Conservation (phyloP, 2,113 vertebrate species). For the Sprattus sprattus region DNA sequence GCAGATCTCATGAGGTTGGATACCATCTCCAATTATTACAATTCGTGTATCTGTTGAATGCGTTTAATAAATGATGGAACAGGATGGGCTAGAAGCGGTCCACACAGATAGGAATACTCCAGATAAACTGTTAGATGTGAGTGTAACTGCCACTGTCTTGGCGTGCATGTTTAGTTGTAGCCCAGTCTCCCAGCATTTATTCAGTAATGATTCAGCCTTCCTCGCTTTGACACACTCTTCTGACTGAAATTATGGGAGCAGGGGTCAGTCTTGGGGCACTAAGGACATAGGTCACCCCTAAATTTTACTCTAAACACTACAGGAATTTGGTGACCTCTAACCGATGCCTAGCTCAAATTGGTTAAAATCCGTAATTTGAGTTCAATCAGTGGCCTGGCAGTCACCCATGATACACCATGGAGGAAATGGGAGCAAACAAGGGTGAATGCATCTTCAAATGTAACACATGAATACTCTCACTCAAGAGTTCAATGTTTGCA, state of each 20-base stretch:
- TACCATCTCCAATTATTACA: background rate
- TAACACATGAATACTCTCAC: background rate
- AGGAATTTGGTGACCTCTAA: background rate
- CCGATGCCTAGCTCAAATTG: background rate
- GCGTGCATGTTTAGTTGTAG: background rate
- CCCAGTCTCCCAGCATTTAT: background rate
- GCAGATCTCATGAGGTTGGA: background rate
- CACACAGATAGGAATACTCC: background rate
- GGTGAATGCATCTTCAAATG: background rate
- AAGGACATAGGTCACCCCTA: background rate
- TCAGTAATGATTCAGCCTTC: background rate
- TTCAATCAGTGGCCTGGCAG: background rate
- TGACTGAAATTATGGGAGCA: background rate
- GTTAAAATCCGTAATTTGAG: background rate
- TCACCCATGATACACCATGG: background rate
- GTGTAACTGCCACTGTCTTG: background rate
- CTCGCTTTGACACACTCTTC: background rate
- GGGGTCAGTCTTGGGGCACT: background rate
- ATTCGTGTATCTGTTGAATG: background rate
- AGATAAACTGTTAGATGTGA: background rate
- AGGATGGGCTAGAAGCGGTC: background rate
- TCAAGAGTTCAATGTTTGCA: background rate
- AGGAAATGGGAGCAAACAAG: background rate
- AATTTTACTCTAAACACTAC: background rate
- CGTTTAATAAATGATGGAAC: conserved; percentile 1